A percentile compares a stretch with the other conserved stretches of the same genome.
Conservation (phyloP, 2,113 vertebrate genomes). For the Tricholaema leucomelas region DNA sequence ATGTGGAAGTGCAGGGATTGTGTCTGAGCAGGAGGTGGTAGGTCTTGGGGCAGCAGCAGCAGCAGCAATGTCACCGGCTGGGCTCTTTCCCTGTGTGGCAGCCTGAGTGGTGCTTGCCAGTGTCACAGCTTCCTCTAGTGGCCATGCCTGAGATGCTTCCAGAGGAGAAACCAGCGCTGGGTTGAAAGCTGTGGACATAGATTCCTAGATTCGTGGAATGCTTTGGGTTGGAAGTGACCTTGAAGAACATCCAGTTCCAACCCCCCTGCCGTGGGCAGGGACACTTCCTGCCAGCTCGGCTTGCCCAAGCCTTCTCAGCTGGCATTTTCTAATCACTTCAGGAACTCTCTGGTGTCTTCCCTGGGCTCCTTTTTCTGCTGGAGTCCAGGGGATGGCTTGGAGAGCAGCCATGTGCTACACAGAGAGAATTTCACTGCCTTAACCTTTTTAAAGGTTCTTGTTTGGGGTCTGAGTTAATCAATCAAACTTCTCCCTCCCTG, state of each 20-base stretch:
- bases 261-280: too few relatives aligned
- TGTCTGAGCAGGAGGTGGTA: rapidly evolving
- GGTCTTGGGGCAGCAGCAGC: not conserved
- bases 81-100: not conserved
- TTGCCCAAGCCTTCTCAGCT: too few relatives aligned
- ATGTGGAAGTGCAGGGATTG: rapidly evolving
- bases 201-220: too few relatives aligned
- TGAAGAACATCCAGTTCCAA: too few relatives aligned
- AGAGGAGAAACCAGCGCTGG: not conserved
- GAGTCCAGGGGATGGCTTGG: rapidly evolving
- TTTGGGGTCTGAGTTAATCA: not conserved
- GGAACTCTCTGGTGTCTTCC: rapidly evolving
- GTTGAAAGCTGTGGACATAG: not conserved
- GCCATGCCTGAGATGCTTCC: not conserved
- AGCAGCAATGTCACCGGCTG: rapidly evolving
- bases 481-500: not conserved
- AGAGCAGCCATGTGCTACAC: not conserved
- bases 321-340: rapidly evolving
- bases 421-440: not conserved
- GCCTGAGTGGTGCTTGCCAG: not conserved
- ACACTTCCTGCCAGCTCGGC: too few relatives aligned
- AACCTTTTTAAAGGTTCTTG: not conserved
- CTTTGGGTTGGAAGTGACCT: too few relatives aligned
- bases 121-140: constrained; percentile 58
- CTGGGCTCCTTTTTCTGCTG: not conserved